Base-by-base conservation (phyloP, 2,797 vertebrate species). In the Acipenser oxyrinchus region DNA sequence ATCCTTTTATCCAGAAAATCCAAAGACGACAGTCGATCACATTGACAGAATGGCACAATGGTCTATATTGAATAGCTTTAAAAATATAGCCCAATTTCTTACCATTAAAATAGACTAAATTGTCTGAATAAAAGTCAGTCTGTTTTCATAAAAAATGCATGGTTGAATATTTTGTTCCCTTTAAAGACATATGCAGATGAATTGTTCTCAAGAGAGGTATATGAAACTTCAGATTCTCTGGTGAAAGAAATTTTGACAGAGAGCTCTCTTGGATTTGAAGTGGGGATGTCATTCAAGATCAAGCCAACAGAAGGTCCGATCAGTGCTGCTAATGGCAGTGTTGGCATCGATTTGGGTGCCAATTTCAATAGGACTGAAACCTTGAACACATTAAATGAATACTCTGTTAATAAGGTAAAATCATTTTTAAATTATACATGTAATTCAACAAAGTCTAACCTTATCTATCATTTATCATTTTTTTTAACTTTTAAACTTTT, bases 121-220 rank as follows among this genome's bases (percentile, higher is more conserved):
- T 37, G 5, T 37, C 37, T 37, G 5, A 37, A 37, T 37, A 37
- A 37, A 37, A 37, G 37, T 37, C 37, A 37, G 37, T 37, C 37
- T 37, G 37, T 37, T 37, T 37, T 37, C 37, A 4, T 37, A 37
- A 5, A 37, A 37, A 37, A 37, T 37, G 5, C 3, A 37, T 37
- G 37, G 37, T 53, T 23, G 11, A 65, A 65, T 62, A 60, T 70
- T 12, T 48, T 60, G 37, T 71, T 73, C n/a, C 49, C 63, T 73
- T 37, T 10, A 23, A 68, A 97, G 94, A 94, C 91, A 48, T 79
- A 73, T 64, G 88, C 78, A 23, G 89, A 92, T 18, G 94, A 94
- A 83, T 83, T 69, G 0, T 72, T 86, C 18, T 89, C 90, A 23
- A 85, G 72, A 55, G 87, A 93, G 66, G 74, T 86, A 71, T 94